Base-by-base conservation (phyloP, 1,140 invertebrate genomes). In the Pseudoatta argentina region DNA sequence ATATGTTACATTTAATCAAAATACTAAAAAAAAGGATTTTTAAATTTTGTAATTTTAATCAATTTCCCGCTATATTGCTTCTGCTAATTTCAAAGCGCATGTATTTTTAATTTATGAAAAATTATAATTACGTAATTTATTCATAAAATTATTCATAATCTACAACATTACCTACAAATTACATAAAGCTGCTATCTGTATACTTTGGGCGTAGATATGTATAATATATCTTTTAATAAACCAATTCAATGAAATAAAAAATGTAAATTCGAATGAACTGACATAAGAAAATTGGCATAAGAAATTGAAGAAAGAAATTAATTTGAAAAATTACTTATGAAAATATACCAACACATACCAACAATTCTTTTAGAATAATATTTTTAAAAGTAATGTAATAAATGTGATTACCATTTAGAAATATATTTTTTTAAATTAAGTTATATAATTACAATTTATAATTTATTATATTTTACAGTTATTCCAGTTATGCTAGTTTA, bases 211-310 rank as follows among this genome's bases (percentile, higher is more conserved):
- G 0, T 7, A 39, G 34, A n/a, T 12, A 27, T 0, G 27, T 18
- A 21, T 79, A 79, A 69, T 34, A 39, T 8, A 39, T 55, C 34
- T 67, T 71, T 51, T 44, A 69, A 44, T 81, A 81, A 57, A 69
- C 8, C 34, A 59, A 48, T 44, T 44, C 34, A 44, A 5, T 24
- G 4, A 69, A 69, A 16, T 71, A 39, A n/a, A n/a, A 14, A 51
- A 69, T 55, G 0, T 0, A 3, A 55, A 18, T n/a, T 27, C 2
- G 10, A 51, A 14, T 64, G 8, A 16, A 5, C 16, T n/a, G 14
- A 4, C 21, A 44, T 24, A 75, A 1, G 5, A 55, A 39, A 85
- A 64, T 21, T 21, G 21, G 21, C 21, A 21, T 21, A 21, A 21
- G 21, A 21, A 21, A 21, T 24, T 39, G 3, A 48, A 78, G 18